Base-by-base conservation (phyloP, 2,888 invertebrate species). In the Fissipunctia ypsillon region DNA sequence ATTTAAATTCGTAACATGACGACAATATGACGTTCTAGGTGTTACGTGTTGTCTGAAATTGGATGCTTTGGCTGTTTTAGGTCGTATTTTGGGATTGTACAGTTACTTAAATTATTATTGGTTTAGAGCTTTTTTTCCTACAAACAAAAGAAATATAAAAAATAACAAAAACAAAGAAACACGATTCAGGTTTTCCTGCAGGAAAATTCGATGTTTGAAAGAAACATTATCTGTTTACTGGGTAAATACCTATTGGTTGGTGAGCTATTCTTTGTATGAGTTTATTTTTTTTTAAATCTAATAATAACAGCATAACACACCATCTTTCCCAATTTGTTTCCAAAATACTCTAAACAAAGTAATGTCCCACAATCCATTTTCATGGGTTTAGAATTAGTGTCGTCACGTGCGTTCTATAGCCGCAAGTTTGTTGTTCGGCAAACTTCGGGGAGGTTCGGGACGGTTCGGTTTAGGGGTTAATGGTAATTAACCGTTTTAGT, bases 1-100 rank as follows among this genome's bases (percentile, higher is more conserved):
- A 89, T 93, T 94, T 90, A 91, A 91, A 94, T 93, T 93, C 91
- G 88, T 87, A 89, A 88, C 84, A 87, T 82, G 85, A 78, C 48
- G 71, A 76, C 78, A 78, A 73, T 72, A 77, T 87, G 87, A 79
- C 78, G 83, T 78, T 66, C 56, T 70, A 73, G 67, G 63, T 81
- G 73, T 35, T 45, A 69, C 43, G 54, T 69, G 67, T 65, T 25
- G 25, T 59, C 48, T 71, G 69, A 78, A 76, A 76, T 81, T 71
- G 16, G 25, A 66, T 66, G 19, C 50, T 56, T 69, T 52, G 56
- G 41, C 31, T 70, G 35, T 64, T 45, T 67, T 35, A 28, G 41
- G 38, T 76, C 16, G 9, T 54, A 25, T 43, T 57, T 50, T 22
- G 41, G 16, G 5, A 41, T 28, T 28, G 1, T 19, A 68, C 16